Conservation (phyloP, 2,888 invertebrate genomes). For the Conops quadrifasciatus region DNA sequence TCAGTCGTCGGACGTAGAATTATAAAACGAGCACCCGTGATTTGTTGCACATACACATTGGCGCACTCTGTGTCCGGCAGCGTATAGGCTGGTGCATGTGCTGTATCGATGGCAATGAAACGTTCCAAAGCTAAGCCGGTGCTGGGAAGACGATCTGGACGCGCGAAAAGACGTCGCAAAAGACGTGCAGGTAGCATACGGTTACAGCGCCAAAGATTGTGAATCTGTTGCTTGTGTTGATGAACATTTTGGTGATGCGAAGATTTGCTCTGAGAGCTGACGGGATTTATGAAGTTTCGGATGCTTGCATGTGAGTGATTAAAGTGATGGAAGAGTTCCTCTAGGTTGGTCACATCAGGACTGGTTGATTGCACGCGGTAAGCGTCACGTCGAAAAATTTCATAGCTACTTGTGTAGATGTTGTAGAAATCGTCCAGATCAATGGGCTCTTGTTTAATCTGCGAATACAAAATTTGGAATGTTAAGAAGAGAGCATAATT, state of each 20-base stretch:
- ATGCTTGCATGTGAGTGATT: slow-evolving; percentile 50
- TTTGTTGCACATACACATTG: slow-evolving; percentile 78
- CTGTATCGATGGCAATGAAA: slow-evolving; percentile 78
- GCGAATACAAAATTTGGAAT: too few species aligned
- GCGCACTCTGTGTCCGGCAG: slow-evolving; percentile 85
- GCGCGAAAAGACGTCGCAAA: slow-evolving; percentile 76
- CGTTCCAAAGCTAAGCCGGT: slow-evolving; percentile 82
- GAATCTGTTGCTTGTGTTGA: slow-evolving; percentile 52
- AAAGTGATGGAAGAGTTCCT: slow-evolving; percentile 62
- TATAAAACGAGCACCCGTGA: slow-evolving; percentile 77
- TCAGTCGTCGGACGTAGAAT: slow-evolving; percentile 79
- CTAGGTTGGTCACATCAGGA: slow-evolving; percentile 59
- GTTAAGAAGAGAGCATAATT: too few species aligned
- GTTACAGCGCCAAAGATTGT: slow-evolving; percentile 73
- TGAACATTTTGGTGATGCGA: slow-evolving; percentile 24
- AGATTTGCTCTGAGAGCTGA: neutral
- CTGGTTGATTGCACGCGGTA: slow-evolving; percentile 67
- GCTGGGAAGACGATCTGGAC: slow-evolving; percentile 75
- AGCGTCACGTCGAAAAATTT: slow-evolving; percentile 72
- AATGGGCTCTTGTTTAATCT: slow-evolving; percentile 71
- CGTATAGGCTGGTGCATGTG: slow-evolving; percentile 71
- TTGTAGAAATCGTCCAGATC: slow-evolving; percentile 68
- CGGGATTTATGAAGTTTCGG: slow-evolving; percentile 16
- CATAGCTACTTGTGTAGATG: slow-evolving; percentile 70
- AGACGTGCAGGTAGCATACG: slow-evolving; percentile 78